Base-by-base conservation (phyloP, 2,888 invertebrate species). In the Baccha elongata region DNA sequence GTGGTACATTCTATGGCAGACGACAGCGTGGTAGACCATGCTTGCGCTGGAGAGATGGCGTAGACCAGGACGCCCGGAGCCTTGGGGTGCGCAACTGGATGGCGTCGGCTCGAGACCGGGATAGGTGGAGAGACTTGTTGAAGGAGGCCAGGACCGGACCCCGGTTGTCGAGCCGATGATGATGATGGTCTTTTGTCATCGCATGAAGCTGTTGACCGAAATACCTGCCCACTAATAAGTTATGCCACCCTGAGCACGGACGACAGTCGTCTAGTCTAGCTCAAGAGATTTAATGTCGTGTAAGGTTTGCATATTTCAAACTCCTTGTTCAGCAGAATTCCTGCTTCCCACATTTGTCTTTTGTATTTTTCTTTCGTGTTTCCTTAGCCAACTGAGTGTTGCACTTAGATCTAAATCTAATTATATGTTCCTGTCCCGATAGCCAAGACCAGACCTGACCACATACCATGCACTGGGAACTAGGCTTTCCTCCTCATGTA, bases 201-300 rank as follows among this genome's bases (percentile, higher is more conserved):
- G n/a, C n/a, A n/a, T 46, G 55, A 44, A 46, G 40, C 60, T 72
- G 72, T 62, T 68, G 52, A 48, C 53, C 48, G 55, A 53, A 74
- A 68, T 73, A 68, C 62, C 42, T 74, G 68, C 32, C 26, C 46
- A 32, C 67, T 60, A 64, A 73, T 73, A 79, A 52, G 48, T 62
- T 42, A 29, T 60, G 10, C 17, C 42, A 58, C 23, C 23, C 6
- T 3, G 0, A 35, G 3, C 35, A 42, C 23, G 37, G 21, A 53
- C 35, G 40, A 17, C 42, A 13, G 23, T 23, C 40, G 46, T 71
- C n/a, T n/a, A n/a, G n/a, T n/a, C 75, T 19, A 75, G 58, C 50
- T 52, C 37, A 50, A 65, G 71, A 75, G 75, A 75, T 75, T 81
- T 81, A 81, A 71, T 75, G 65, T 75, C 80, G 71, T 75, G n/a